Percentiles rank a stretch among this genome's conserved stretches.
Conservation (phyloP, 2,888 invertebrate genomes). For the Ametastegia equiseti region DNA sequence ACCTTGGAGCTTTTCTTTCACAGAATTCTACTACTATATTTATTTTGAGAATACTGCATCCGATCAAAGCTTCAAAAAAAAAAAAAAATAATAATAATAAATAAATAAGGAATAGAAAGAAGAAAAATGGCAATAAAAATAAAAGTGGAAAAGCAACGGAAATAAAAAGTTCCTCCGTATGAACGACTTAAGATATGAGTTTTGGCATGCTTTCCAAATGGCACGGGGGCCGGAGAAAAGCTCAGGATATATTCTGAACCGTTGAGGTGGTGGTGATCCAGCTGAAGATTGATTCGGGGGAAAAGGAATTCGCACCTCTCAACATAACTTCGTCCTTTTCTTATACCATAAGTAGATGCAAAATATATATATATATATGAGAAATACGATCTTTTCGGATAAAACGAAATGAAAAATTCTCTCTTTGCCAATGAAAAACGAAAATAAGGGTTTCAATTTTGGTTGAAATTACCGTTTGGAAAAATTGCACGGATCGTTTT, state of each 20-base stretch:
- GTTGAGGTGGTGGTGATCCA: background rate
- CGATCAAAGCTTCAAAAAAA: conserved; percentile 10
- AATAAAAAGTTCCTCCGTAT: background rate
- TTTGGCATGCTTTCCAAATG: background rate
- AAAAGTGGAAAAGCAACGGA: background rate
- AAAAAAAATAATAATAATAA: background rate
- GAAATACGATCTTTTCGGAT: too few relatives aligned
- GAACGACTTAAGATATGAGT: conserved; percentile 11
- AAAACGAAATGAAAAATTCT: too few relatives aligned
- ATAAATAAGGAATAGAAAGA: background rate
- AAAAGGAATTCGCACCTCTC: background rate
- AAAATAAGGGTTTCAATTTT: too few relatives aligned
- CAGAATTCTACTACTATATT: background rate
- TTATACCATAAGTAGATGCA: too few relatives aligned
- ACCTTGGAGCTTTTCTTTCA: conserved; percentile 13
- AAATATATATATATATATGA: too few relatives aligned
- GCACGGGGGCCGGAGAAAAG: background rate
- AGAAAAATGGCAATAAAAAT: background rate
- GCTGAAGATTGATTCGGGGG: conserved; percentile 4
- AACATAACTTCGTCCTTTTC: too few relatives aligned
- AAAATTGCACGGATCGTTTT: too few relatives aligned
- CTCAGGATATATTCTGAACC: background rate
- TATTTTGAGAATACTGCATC: background rate
- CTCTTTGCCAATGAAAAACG: too few relatives aligned
- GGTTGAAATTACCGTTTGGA: too few relatives aligned